phyloP scores from a whole-genome alignment of 2,113 vertebrate genomes.

The Ellobius talpinus region DNA sequence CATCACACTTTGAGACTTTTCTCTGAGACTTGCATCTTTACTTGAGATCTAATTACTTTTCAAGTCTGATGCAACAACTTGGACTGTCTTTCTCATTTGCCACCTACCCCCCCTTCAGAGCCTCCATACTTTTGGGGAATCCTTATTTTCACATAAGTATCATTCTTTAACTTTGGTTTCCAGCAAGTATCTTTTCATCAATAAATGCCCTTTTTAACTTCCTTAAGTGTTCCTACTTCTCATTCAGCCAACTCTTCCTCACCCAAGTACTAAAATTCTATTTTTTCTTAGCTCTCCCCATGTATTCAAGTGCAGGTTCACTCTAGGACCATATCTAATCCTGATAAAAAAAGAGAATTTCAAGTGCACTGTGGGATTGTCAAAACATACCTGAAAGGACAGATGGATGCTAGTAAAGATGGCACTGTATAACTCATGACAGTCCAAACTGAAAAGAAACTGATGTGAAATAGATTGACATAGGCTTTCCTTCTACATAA shows the following conservation, averaged over 20 bases:
- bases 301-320: not conserved
- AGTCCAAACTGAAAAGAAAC: conserved; percentile 5
- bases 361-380: not conserved
- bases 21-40: not conserved
- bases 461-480: not conserved
- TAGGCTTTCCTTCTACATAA: not conserved
- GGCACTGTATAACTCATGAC: not conserved
- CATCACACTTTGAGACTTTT: not conserved
- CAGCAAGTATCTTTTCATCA: not conserved
- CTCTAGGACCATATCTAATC: conserved; percentile 14
- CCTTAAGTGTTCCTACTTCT: not conserved
- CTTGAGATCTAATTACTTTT: not conserved
- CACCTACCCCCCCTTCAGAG: not conserved
- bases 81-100: not conserved
- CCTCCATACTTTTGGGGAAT: not conserved
- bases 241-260: not conserved
- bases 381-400: not conserved
- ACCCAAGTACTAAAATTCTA: not conserved
- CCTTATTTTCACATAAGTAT: not conserved
- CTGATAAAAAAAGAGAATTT: conserved; percentile 33
- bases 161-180: not conserved
- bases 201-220: not conserved
- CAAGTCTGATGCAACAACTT: not conserved
- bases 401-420: not conserved
- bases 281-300: not conserved